Evolutionary conservation across 2,113 vertebrate species (phyloP), one percentile per base, ranked within the genome.

Genomic region (Bungarus multicinctus): DNA sequence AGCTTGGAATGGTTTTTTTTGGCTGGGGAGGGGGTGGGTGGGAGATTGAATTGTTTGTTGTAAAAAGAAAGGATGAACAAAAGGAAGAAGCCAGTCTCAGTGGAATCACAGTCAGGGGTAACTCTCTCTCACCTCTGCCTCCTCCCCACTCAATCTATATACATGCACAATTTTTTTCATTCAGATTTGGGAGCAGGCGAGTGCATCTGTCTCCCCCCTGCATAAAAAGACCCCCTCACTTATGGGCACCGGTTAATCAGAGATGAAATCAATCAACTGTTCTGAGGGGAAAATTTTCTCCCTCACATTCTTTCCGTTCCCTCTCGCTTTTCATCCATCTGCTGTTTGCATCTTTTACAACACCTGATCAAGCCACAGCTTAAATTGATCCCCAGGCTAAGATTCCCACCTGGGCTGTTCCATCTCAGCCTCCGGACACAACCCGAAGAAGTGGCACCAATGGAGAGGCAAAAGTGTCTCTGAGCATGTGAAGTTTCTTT

Each of bases 401-500:
- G 20, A 1, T 12, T 12, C 53, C 27, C 39, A 3, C 6, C 53
- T 47, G 34, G 39, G 58, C 18, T 4, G 18, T 54, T 64, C 45
- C 5, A 12, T 2, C 30, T 89, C 11, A 25, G 30, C 16, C 27
- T 4, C 34, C 20, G 22, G 22, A 43, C 22, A 25, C 10, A 3
- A 9, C 34, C 64, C 34, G 64, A 30, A 12, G 27, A 81, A 53
- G 23, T 4, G 10, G 8, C 14, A 27, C 6, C n/a, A 39, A 22
- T 11, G 11, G 8, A 52, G 9, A 22, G 27, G 3, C 45, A 87
- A 64, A 58, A 55, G 92, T 60, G 81, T 34, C 45, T 87, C 92
- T 93, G 92, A 27, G 55, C 92, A 93, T 93, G 74, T 93, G 30
- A 30, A 43, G 74, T 25, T n/a, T 52, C 53, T 11, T 64, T 50